Percentiles rank a stretch among this genome's conserved stretches.
phyloP scores from a whole-genome alignment of 2,797 vertebrate genomes.

The Channallabes apus region DNA sequence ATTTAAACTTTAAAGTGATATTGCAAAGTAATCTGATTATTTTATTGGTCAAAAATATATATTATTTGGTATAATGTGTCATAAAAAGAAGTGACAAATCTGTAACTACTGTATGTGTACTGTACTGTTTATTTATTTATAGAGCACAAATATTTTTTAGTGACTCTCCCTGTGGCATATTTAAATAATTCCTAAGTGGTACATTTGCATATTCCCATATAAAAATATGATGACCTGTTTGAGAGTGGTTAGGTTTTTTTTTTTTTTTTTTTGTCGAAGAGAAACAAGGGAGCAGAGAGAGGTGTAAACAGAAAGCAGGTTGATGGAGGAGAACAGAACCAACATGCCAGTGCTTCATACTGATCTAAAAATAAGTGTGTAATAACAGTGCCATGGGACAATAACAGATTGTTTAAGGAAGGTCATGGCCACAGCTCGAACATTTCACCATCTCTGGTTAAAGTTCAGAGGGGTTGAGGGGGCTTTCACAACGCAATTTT shows the following conservation, averaged over 20 bases:
- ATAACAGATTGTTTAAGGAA: slow-evolving; percentile 24
- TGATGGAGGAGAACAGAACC: not conserved
- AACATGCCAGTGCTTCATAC: slow-evolving; percentile 23
- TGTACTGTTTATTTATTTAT: no score
- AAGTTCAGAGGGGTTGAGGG: not conserved
- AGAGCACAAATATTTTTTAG: not conserved
- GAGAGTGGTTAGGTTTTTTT: not conserved
- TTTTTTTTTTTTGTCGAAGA: not conserved
- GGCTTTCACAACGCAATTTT: no score
- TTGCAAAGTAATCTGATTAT: not conserved
- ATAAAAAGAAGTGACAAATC: not conserved
- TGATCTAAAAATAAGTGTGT: slow-evolving; percentile 27
- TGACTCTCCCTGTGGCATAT: not conserved
- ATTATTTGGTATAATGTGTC: not conserved
- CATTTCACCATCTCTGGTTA: not conserved
- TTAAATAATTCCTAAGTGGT: not conserved
- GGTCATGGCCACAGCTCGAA: slow-evolving; percentile 14
- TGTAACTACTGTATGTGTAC: not conserved
- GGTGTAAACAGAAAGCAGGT: not conserved
- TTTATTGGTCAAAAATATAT: not conserved
- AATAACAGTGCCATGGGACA: slow-evolving; percentile 1
- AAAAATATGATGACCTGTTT: not conserved
- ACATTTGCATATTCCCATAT: not conserved
- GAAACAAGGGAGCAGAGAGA: not conserved
- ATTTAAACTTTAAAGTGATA: not conserved